A percentile compares a stretch with the other conserved stretches of the same genome.
phyloP scores from a whole-genome alignment of 2,797 vertebrate genomes.

The Pseudomugil tenellus region DNA sequence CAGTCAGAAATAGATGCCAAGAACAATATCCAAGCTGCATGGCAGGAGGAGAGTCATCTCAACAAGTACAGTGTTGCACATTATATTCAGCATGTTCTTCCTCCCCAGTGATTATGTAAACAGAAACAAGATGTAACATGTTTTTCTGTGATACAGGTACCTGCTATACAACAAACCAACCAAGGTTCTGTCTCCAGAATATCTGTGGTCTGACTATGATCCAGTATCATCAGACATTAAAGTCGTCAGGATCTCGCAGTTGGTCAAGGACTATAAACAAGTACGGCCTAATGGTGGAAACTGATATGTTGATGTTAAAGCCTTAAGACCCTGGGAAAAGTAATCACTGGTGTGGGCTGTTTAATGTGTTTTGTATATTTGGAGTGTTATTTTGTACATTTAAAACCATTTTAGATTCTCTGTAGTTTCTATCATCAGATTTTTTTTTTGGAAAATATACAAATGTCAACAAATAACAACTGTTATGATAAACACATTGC shows the following conservation, averaged over 20 bases:
- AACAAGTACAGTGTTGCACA: conserved; percentile 68
- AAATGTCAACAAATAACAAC: no score
- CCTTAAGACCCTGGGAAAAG: neutral
- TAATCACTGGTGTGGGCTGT: neutral
- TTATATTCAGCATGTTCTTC: neutral
- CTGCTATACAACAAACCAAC: conserved; percentile 84
- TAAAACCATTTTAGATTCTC: no score
- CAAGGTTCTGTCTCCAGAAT: conserved; percentile 84
- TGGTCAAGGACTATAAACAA: conserved; percentile 62
- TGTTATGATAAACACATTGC: no score
- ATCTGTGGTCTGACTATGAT: conserved; percentile 76
- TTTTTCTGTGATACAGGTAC: conserved; percentile 61
- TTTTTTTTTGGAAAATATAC: no score
- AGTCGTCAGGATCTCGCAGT: conserved; percentile 61
- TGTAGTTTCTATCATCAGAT: no score
- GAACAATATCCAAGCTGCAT: conserved; percentile 80
- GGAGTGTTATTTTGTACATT: neutral
- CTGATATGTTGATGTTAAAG: neutral
- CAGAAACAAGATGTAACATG: neutral
- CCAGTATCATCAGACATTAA: conserved; percentile 18
- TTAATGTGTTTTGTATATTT: neutral
- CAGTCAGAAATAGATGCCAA: conserved; percentile 76
- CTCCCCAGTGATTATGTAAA: neutral
- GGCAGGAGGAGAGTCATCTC: conserved; percentile 88
- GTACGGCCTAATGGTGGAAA: conserved; percentile 60